Base-by-base conservation (phyloP, 2,113 vertebrate genomes). In the Lepus timidus region DNA sequence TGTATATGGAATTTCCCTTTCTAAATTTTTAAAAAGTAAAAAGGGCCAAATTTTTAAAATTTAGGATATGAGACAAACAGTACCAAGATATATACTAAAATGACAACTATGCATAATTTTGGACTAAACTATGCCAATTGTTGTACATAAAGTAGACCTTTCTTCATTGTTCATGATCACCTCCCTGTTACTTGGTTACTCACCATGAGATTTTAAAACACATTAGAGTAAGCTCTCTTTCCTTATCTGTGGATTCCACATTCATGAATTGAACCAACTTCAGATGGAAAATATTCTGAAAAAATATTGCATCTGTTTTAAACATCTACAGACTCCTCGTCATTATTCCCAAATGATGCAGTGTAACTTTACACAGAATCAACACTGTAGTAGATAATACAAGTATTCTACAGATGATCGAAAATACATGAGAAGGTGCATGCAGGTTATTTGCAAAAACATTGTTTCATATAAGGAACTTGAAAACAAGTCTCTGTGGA, bases 121-220 rank as follows among this genome's bases (percentile, higher is more conserved):
- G 55, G 14, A 39, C 29, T 73, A 52, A 91, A n/a, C 25, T 64
- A 14, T 31, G 3, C 22, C 84, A 78, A 33, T 58, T 1, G 23
- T 76, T 22, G 39, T 13, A 61, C 27, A 2, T 14, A n/a, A 67
- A 36, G 2, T 52, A 39, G 36, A 82, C 16, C 1, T 78, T 17
- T 33, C 29, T 84, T 80, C 29, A 58, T 8, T 80, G 6, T 80
- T 49, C 70, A 19, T 85, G 1, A 17, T 39, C 49, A 4, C 39
- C 49, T 93, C n/a, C 13, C 6, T 17, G 84, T 87, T 65, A 68
- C 64, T 78, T 90, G 33, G 36, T 0, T 80, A 85, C 17, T 81
- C 13, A 73, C 44, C 49, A 71, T 86, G 22, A 84, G 52, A 27
- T 82, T 93, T 55, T 85, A 68, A 61, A 95, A n/a, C 51, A n/a